Evolutionary conservation across 92 coral and sea anemone species (phyloP).

Genomic region (Epizoanthus ramosus): DNA sequence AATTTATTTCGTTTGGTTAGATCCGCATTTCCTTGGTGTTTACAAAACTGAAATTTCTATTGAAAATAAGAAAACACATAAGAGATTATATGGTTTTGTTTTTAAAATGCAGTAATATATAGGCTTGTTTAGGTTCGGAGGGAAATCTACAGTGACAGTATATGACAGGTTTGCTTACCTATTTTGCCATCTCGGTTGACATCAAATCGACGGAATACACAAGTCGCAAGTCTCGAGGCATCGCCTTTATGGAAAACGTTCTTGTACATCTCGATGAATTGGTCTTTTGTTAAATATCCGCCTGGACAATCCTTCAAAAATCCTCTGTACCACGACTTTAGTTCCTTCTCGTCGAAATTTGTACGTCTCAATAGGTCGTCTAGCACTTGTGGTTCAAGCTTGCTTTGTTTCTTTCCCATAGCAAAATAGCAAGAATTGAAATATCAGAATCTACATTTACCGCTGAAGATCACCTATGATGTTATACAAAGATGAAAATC

Average conservation of each 20-base stretch:
- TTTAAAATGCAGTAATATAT: conserved; percentile 20
- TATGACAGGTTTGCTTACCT: conserved; percentile 60
- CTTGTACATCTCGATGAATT: conserved; percentile 95
- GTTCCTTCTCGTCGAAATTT: conserved; percentile 93
- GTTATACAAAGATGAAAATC: neutral
- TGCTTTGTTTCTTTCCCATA: conserved; percentile 98
- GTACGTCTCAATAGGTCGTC: conserved; percentile 90
- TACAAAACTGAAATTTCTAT: conserved; percentile 18
- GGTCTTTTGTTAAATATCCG: conserved; percentile 90
- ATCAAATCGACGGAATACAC: conserved; percentile 95
- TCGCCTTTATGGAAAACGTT: conserved; percentile 96
- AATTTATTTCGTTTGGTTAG: conserved; percentile 7
- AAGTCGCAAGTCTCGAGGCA: conserved; percentile 90
- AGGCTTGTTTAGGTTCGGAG: neutral
- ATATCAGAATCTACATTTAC: conserved; percentile 11
- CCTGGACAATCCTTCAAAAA: conserved; percentile 96
- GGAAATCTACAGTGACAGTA: conserved; percentile 17
- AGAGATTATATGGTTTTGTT: conserved; percentile 18
- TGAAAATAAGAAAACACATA: conserved; percentile 6
- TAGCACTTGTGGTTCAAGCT: conserved; percentile 86
- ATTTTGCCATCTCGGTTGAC: conserved; percentile 96
- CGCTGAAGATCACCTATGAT: neutral
- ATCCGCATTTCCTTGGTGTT: neutral
- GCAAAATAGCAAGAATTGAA: neutral
- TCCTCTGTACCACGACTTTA: conserved; percentile 94